Base-by-base conservation (phyloP, 2,797 vertebrate genomes). In the Tympanoctomys barrerae region DNA sequence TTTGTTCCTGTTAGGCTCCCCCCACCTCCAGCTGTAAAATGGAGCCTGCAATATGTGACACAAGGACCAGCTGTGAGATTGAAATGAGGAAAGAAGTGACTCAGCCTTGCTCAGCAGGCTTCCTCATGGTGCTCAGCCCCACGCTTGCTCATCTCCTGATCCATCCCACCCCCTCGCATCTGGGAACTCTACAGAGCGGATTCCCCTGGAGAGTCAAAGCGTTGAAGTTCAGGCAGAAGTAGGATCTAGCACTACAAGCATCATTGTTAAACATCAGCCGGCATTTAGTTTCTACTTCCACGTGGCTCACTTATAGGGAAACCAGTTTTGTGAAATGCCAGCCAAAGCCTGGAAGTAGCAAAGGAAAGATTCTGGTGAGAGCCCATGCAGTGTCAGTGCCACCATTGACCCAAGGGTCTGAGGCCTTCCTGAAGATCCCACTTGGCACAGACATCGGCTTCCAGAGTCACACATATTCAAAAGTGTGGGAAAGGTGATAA, bases 1-100 rank as follows among this genome's bases (percentile, higher is more conserved):
- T 66, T 94, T 89, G 73, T 89, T 85, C 61, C 89, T 75, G 49
- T 81, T 77, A 87, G 57, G 22, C 71, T 52, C 28, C 2, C 54
- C 54, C 52, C 49, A 49, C 49, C 54, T 18, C 36, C 82, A 64
- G 28, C 71, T 87, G 54, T 71, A 84, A 73, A 62, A 39, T 39
- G 62, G 22, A 88, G 28, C 84, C 42, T 26, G 39, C 52, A 80
- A 39, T 42, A 28, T 71, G 73, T 59, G 21, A 22, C 22, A 31
- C n/a, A 71, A 2, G 78, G 62, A 78, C 7, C 2, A 7, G 31
- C 39, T 87, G 5, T 86, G 57, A 77, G 68, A 70, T 73, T 49
- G 61, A n/a, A 87, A 61, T 87, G 57, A 85, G n/a, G 31, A 39
- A n/a, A 24, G 62, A 22, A n/a, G 12, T 36, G 28, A 36, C 66